A percentile compares a stretch with the other conserved stretches of the same genome.
Conservation (phyloP, 1,140 invertebrate species). For the Drosophila subobscura region DNA sequence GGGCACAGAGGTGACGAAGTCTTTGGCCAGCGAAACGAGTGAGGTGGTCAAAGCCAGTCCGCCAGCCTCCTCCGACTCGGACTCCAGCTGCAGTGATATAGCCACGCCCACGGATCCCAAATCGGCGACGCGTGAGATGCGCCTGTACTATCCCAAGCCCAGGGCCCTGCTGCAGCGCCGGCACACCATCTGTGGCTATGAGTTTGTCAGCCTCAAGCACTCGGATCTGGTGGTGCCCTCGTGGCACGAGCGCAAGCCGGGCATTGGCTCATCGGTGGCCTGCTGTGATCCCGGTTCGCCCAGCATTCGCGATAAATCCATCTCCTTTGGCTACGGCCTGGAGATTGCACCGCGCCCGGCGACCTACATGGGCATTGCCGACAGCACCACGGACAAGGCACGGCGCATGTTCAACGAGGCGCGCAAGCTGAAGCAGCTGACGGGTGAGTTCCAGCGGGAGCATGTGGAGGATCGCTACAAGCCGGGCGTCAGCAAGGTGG, state of each 20-base stretch:
- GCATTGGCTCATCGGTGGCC: conserved; percentile 36
- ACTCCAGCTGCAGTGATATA: conserved; percentile 82
- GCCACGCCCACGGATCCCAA: conserved; percentile 77
- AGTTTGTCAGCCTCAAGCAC: conserved; percentile 63
- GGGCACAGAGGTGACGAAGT: conserved; percentile 1
- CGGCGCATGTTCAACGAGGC: conserved; percentile 57
- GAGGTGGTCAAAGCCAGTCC: conserved; percentile 22
- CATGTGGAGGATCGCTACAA: conserved; percentile 60
- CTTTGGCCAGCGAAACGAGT: conserved; percentile 7
- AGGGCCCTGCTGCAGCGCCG: conserved; percentile 90
- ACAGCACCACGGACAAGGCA: conserved; percentile 43
- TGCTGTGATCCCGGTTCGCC: conserved; percentile 80
- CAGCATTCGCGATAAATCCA: conserved; percentile 87
- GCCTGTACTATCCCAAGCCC: conserved; percentile 90
- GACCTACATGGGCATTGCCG: conserved; percentile 86
- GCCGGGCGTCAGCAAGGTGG: conserved; percentile 82
- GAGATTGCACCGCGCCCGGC: conserved; percentile 87
- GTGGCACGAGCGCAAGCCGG: conserved; percentile 72
- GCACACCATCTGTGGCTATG: conserved; percentile 92
- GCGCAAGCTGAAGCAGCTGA: conserved; percentile 66
- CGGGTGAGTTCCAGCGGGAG: conserved; percentile 65
- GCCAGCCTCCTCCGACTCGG: conserved; percentile 80
- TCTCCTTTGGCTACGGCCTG: conserved; percentile 89
- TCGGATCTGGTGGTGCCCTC: conserved; percentile 61
- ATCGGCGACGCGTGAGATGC: conserved; percentile 74